Percentiles rank a stretch among this genome's conserved stretches.
Evolutionary conservation across 2,113 vertebrate species (phyloP).

Genomic region (Penelope pileata): DNA sequence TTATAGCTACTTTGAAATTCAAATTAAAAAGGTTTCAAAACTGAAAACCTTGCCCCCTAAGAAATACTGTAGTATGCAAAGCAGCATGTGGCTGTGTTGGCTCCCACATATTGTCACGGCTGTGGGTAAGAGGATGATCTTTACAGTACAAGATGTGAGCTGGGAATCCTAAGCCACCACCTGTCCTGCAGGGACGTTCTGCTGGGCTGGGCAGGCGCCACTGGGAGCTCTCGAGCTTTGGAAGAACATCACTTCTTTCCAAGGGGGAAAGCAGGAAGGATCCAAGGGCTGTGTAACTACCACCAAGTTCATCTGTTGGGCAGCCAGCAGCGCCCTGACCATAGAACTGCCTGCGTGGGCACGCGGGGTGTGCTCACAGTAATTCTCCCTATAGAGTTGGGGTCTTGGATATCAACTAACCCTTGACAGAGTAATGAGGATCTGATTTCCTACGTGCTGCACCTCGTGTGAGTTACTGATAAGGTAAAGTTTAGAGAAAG

Average conservation of each 20-base stretch:
- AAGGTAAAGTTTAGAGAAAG: background rate
- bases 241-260: background rate
- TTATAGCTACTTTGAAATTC: constrained; percentile 78
- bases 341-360: background rate
- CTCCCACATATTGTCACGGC: constrained; percentile 2
- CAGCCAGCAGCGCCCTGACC: background rate
- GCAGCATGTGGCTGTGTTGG: constrained; percentile 28
- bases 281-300: constrained; percentile 8
- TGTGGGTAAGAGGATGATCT: constrained; percentile 33
- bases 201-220: background rate
- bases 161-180: background rate
- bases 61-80: constrained; percentile 67
- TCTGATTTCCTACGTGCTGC: background rate
- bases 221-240: background rate
- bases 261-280: background rate
- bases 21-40: constrained; percentile 72
- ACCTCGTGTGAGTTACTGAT: background rate
- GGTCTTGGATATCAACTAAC: background rate
- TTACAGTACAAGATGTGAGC: background rate
- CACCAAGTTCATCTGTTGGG: constrained; percentile 14
- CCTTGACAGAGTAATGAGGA: background rate
- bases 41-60: constrained; percentile 54
- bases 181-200: background rate
- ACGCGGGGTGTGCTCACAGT: accelerated
- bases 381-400: accelerated